phyloP scores from a whole-genome alignment of 2,113 vertebrate genomes.

The Antechinus stuartii region DNA sequence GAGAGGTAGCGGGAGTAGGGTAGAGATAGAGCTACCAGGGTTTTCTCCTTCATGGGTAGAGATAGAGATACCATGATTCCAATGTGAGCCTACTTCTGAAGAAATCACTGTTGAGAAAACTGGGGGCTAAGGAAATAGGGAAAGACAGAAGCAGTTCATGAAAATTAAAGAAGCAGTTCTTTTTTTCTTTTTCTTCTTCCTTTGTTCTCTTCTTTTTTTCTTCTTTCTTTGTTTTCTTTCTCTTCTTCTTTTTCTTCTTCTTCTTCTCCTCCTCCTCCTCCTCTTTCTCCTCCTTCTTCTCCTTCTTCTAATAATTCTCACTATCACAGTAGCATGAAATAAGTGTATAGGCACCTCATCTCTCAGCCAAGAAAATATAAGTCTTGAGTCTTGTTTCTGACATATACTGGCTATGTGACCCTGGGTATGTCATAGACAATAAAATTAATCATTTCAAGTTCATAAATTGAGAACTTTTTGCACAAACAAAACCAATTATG shows the following conservation, averaged over 20 bases:
- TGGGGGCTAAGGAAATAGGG: no score
- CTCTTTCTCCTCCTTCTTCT: no score
- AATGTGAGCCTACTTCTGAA: background rate
- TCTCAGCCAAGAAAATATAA: background rate
- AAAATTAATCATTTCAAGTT: no score
- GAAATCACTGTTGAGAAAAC: background rate
- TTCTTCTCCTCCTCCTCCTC: no score
- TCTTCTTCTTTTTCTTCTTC: no score
- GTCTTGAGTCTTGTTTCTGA: background rate
- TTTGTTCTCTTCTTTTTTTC: no score
- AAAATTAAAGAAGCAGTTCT: no score
- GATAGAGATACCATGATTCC: background rate
- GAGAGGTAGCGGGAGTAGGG: background rate
- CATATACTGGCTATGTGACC: background rate
- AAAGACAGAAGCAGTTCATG: background rate
- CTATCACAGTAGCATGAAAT: background rate
- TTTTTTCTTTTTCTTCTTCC: background rate
- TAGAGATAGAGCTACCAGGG: background rate
- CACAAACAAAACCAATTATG: no score
- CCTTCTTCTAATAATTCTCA: background rate
- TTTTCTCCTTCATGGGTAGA: background rate
- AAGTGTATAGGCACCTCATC: background rate
- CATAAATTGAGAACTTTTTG: no score
- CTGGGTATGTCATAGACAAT: background rate
- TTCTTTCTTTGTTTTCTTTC: no score